Percentiles rank a stretch among this genome's conserved stretches.
These are phyloP conservation scores for Parnassius mnemosyne DNA, from an alignment of 2,888 invertebrate species.

Conservation along the genomic window DNA sequence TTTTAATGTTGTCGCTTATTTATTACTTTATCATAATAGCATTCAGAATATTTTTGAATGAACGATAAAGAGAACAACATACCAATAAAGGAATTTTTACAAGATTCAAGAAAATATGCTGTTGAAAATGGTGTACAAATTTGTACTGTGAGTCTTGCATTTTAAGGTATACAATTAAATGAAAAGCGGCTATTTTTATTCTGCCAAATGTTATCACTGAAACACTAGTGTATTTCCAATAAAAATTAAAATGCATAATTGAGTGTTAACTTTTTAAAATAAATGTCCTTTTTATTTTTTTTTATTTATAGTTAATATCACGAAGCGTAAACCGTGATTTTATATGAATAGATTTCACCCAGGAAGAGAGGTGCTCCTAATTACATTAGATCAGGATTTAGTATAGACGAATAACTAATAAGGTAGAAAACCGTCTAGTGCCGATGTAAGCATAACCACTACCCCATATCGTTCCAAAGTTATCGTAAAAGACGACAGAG, in stretches of 20 bases:
- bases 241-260: conserved; percentile 25
- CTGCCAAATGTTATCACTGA: conserved; percentile 12
- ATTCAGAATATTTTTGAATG: background rate
- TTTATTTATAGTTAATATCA: too few species aligned
- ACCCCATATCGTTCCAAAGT: too few species aligned
- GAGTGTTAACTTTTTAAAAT: conserved; percentile 22
- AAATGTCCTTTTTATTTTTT: too few species aligned
- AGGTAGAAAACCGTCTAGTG: background rate
- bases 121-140: conserved; percentile 1
- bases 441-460: too few species aligned
- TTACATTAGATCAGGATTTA: background rate
- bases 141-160: background rate
- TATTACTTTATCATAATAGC: too few species aligned
- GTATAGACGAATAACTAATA: background rate
- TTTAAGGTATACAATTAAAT: conserved; percentile 12
- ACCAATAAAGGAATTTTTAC: conserved; percentile 12
- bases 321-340: too few species aligned
- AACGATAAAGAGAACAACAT: background rate
- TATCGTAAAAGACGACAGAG: too few species aligned
- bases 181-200: too few species aligned
- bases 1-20: too few species aligned
- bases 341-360: background rate
- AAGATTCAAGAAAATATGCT: conserved; percentile 18
- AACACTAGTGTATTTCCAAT: conserved; percentile 17
- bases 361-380: background rate